Base-by-base conservation (phyloP, 1,140 invertebrate genomes). In the Vanessa atalanta region DNA sequence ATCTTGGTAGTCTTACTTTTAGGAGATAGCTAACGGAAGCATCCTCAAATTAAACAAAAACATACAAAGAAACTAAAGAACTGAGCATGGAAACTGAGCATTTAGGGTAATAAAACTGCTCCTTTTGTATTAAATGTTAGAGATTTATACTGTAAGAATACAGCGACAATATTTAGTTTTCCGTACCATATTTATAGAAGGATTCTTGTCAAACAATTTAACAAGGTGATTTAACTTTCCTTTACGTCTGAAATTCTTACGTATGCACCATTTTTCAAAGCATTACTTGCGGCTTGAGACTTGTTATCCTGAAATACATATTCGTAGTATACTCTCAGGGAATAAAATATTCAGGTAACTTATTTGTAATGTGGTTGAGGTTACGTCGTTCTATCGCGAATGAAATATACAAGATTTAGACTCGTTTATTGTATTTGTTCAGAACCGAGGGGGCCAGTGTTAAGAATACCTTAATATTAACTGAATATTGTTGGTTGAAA, bases 261-360 rank as follows among this genome's bases (percentile, higher is more conserved):
- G 69, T 73, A 73, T 55, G 61, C 55, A 70, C 73, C 64, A 78
- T 78, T 80, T 80, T 78, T 76, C 73, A 76, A 68, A 71, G 73
- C 64, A 78, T 78, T 76, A 76, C 60, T 74, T 74, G 61, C 55
- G 72, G 72, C 60, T 76, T 60, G 76, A 75, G 64, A 72, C 76
- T 76, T 78, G 79, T 76, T 76, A 69, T 66, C 67, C 65, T 68
- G 65, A 66, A 70, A 75, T 78, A 68, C 57, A 69, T 70, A 70
- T 63, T 60, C 65, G 55, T 47, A 51, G 64, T 57, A 72, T 48
- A 72, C 43, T 47, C 48, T 23, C 26, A 48, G 31, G 53, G 47
- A 65, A 48, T 57, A 60, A 16, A 31, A 72, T 50, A 50, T 70
- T 31, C 57, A 70, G 69, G 69, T 43, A 64, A 64, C 16, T 53